phyloP scores from a whole-genome alignment of 2,797 vertebrate genomes.

The Poliocrania exsul region DNA sequence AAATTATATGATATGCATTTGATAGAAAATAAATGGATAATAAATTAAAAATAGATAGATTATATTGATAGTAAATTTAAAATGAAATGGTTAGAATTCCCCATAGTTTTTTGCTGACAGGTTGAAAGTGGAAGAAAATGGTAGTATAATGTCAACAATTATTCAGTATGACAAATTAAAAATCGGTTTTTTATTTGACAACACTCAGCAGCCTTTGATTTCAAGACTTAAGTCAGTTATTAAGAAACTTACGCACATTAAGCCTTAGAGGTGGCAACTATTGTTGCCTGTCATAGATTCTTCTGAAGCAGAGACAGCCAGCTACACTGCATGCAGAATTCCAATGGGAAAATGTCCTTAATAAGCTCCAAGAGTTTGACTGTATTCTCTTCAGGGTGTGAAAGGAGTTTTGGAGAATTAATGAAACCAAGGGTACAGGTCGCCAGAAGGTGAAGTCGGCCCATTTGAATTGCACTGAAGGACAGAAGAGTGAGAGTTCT shows the following conservation, averaged over 20 bases:
- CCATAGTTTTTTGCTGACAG: background rate
- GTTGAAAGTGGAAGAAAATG: slow-evolving; percentile 33
- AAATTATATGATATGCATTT: slow-evolving; percentile 31
- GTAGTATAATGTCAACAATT: slow-evolving; percentile 29
- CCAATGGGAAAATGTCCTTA: background rate
- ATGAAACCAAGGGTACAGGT: background rate
- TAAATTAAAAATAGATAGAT: background rate
- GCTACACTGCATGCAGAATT: background rate
- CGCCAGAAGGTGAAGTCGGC: background rate
- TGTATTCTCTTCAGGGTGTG: background rate
- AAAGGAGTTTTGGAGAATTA: background rate
- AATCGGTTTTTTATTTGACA: slow-evolving; percentile 41
- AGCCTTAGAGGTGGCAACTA: slow-evolving; percentile 6
- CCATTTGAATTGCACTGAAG: background rate
- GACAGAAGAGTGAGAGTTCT: background rate
- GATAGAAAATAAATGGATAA: background rate
- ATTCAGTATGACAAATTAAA: slow-evolving; percentile 41
- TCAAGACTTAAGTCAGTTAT: slow-evolving; percentile 2
- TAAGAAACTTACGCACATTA: background rate
- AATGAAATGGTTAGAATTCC: slow-evolving; percentile 6
- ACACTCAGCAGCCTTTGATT: background rate
- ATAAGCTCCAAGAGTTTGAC: background rate
- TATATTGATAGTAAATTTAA: slow-evolving; percentile 28
- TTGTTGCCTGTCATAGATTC: background rate
- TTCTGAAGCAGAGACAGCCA: background rate